phyloP scores from a whole-genome alignment of 2,797 vertebrate species.

The Clarias fuscus region DNA sequence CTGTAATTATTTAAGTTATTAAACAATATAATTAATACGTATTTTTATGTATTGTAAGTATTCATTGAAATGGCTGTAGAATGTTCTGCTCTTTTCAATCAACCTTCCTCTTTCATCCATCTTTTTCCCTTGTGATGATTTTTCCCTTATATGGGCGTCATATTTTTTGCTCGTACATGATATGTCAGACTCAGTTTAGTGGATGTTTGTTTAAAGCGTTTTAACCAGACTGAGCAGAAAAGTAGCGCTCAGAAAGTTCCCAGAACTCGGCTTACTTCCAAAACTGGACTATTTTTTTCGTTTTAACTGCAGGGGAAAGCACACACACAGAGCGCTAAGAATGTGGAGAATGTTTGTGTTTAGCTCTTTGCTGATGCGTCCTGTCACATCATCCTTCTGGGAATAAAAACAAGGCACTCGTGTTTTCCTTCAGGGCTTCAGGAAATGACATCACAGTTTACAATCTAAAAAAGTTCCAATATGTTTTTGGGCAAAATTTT shows the following conservation, averaged over 20 bases:
- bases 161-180: neutral
- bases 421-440: neutral
- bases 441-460: neutral
- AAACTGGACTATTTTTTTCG: neutral
- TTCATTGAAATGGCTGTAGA: neutral
- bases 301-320: neutral
- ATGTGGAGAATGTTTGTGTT: neutral
- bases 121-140: neutral
- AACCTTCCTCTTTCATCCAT: neutral
- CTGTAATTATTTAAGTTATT: neutral
- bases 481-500: neutral
- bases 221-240: neutral
- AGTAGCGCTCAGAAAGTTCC: neutral
- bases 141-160: slow-evolving; percentile 20
- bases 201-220: neutral
- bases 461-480: neutral
- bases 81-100: neutral
- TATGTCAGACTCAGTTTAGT: neutral
- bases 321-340: neutral
- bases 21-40: neutral
- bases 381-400: slow-evolving; percentile 24
- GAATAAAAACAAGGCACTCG: slow-evolving; percentile 1
- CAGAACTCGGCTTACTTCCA: neutral
- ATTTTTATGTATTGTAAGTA: neutral
- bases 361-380: neutral